Conservation (phyloP, 2,888 invertebrate genomes). For the Rapana venosa region DNA sequence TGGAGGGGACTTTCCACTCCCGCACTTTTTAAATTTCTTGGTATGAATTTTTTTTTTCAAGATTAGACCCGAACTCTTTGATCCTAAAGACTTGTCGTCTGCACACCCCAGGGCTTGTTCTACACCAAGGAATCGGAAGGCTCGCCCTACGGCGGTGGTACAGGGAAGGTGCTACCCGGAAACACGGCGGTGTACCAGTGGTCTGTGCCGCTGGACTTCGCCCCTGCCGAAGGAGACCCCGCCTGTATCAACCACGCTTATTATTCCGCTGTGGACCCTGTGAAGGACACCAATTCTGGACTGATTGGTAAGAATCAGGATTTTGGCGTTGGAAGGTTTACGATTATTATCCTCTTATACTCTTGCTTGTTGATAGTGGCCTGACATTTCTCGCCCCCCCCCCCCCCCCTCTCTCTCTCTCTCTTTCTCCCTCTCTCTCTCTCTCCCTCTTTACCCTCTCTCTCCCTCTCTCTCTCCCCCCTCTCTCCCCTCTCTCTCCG, state of each 20-base stretch:
- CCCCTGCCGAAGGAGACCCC: slow-evolving; percentile 63
- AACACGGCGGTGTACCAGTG: slow-evolving; percentile 56
- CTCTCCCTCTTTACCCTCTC: no score
- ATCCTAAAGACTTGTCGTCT: not conserved
- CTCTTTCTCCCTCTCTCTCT: no score
- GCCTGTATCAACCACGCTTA: slow-evolving; percentile 64
- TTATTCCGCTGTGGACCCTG: slow-evolving; percentile 60
- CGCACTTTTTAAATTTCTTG: no score
- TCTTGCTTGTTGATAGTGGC: not conserved
- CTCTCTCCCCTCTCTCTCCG: no score
- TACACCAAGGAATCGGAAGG: slow-evolving; percentile 61
- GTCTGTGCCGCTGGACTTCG: slow-evolving; percentile 62
- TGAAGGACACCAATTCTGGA: slow-evolving; percentile 60
- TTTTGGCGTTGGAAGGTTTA: not conserved
- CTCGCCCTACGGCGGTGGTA: not conserved
- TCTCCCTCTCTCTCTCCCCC: no score
- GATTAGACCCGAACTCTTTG: no score
- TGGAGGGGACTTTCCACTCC: no score
- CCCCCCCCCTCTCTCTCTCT: no score
- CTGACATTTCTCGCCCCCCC: no score
- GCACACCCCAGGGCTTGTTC: slow-evolving; percentile 55
- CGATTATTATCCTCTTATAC: no score
- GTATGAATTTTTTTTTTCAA: no score
- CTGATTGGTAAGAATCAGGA: slow-evolving; percentile 54
- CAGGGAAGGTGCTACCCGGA: slow-evolving; percentile 33